Conservation (phyloP, 2,888 invertebrate genomes). For the Acanthosepion esculentum region DNA sequence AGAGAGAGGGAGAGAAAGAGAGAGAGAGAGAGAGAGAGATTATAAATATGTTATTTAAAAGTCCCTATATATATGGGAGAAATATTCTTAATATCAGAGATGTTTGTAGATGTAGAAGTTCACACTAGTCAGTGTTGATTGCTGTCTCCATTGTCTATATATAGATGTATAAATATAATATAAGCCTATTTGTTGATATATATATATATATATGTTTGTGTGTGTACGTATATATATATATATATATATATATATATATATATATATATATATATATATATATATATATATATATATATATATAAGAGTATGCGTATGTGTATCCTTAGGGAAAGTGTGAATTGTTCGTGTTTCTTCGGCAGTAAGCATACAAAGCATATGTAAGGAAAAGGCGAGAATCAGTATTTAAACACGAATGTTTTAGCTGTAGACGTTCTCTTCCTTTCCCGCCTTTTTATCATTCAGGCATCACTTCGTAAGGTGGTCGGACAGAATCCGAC, state of each 20-base stretch:
- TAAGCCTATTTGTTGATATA: too few species aligned
- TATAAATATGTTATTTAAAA: too few species aligned
- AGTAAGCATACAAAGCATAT: background rate
- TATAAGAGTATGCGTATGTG: background rate
- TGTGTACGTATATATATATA: background rate
- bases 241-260: background rate
- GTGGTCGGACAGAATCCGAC: conserved; percentile 6
- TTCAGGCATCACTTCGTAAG: background rate
- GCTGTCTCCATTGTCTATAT: too few species aligned
- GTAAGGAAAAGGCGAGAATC: background rate
- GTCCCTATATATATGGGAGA: too few species aligned
- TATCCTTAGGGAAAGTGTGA: background rate
- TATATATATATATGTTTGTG: background rate
- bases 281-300: background rate
- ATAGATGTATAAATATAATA: too few species aligned
- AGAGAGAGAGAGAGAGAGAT: too few species aligned
- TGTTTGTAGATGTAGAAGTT: too few species aligned
- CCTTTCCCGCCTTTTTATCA: background rate
- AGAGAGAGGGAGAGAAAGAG: too few species aligned
- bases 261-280: background rate
- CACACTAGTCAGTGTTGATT: too few species aligned
- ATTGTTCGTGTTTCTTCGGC: background rate
- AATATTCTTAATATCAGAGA: too few species aligned
- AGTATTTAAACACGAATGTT: background rate
- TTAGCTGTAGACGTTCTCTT: background rate